These are phyloP conservation scores for Drosophila koepferae DNA, from an alignment of 2,888 invertebrate genomes.

Conservation along the genomic window DNA sequence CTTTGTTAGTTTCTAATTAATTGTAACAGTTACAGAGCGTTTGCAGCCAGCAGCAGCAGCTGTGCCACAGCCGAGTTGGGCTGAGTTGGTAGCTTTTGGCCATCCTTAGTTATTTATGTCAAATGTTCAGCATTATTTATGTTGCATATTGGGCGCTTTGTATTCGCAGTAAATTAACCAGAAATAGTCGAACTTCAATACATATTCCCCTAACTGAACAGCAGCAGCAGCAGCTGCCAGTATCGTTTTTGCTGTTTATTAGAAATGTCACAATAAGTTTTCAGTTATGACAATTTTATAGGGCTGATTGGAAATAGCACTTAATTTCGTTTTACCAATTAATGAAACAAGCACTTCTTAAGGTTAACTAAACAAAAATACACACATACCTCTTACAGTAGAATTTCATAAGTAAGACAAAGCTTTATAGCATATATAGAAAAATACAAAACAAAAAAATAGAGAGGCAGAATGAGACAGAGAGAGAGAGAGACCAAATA, in stretches of 20 bases:
- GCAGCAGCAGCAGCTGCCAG: constrained; percentile 53
- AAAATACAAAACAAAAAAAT: neutral
- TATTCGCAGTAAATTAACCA: constrained; percentile 67
- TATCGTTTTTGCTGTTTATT: constrained; percentile 49
- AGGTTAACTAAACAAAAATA: neutral
- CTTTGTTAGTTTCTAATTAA: constrained; percentile 80
- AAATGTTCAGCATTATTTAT: constrained; percentile 73
- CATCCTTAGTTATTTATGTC: constrained; percentile 75
- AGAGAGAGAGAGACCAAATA: neutral
- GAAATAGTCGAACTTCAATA: constrained; percentile 32
- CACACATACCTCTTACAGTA: neutral
- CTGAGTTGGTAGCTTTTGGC: constrained; percentile 48
- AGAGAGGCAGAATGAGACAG: neutral
- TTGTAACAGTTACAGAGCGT: constrained; percentile 73
- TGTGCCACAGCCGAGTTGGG: constrained; percentile 27
- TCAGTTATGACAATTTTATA: constrained; percentile 68
- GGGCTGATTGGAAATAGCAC: neutral
- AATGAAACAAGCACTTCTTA: constrained; percentile 7
- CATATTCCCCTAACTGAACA: neutral
- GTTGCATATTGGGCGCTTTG: constrained; percentile 73
- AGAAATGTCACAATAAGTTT: constrained; percentile 70
- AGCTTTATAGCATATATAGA: neutral
- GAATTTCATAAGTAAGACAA: neutral
- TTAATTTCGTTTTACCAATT: constrained; percentile 5
- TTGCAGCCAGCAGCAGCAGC: constrained; percentile 44